Evolutionary conservation across 2,888 invertebrate genomes (phyloP).

Genomic region (Dione juno): DNA sequence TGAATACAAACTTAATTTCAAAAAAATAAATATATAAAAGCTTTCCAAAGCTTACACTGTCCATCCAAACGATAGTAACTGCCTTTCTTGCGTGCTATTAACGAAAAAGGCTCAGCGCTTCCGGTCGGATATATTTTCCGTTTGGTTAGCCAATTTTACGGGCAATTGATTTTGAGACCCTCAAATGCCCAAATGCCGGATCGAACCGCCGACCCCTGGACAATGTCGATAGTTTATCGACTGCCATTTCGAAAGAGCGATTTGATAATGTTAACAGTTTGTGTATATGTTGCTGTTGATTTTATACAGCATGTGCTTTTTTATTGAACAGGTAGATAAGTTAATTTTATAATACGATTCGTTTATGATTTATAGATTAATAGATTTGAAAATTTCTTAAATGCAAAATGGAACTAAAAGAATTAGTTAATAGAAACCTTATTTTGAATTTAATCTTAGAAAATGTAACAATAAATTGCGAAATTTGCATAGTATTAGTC

Average conservation of each 20-base stretch:
- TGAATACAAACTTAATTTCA: too few species aligned
- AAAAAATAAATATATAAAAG: not conserved
- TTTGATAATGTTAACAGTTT: conserved; percentile 71
- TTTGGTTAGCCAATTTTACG: conserved; percentile 81
- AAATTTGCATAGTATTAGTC: too few species aligned
- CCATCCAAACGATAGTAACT: conserved; percentile 40
- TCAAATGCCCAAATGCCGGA: conserved; percentile 72
- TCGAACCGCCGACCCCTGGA: conserved; percentile 60
- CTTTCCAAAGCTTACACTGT: conserved; percentile 5
- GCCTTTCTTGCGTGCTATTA: conserved; percentile 54
- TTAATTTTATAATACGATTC: too few species aligned
- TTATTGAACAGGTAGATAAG: conserved; percentile 1
- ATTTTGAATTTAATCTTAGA: too few species aligned
- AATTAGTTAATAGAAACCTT: too few species aligned
- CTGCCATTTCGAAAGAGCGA: conserved; percentile 70
- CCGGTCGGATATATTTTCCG: conserved; percentile 79
- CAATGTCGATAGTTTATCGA: conserved; percentile 73
- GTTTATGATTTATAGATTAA: too few species aligned
- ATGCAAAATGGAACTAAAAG: too few species aligned
- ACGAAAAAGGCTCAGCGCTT: conserved; percentile 65
- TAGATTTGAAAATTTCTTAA: too few species aligned
- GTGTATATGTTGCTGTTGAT: conserved; percentile 33
- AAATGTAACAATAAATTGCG: too few species aligned
- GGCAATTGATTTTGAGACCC: conserved; percentile 76
- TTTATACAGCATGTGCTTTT: conserved; percentile 46